Percentiles rank a stretch among this genome's conserved stretches.
Evolutionary conservation across 2,113 vertebrate species (phyloP).

Genomic region (Salminus brasiliensis): DNA sequence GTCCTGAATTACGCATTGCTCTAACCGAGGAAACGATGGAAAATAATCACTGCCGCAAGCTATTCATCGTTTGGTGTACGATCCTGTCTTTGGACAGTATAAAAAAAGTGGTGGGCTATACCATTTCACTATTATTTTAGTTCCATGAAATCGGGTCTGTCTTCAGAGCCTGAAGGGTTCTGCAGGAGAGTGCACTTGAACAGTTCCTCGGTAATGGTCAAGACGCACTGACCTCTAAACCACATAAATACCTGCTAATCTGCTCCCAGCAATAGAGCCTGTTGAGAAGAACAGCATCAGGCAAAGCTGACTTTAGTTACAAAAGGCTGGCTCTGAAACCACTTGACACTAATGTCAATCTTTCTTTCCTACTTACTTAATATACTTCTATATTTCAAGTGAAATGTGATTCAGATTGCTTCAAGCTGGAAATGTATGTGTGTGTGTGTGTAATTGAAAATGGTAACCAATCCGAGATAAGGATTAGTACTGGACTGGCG

Average conservation of each 20-base stretch:
- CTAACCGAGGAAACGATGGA: conserved; percentile 16
- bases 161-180: not conserved
- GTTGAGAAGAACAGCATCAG: conserved; percentile 1
- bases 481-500: conserved; percentile 28
- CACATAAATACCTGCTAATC: conserved; percentile 7
- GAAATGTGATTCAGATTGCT: conserved; percentile 38
- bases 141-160: not conserved
- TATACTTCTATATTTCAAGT: conserved; percentile 26
- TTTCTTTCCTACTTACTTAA: conserved; percentile 15
- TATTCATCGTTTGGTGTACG: not conserved
- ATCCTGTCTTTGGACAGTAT: not conserved
- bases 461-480: conserved; percentile 38
- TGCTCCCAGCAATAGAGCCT: not conserved
- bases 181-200: not conserved
- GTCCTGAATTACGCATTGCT: conserved; percentile 10
- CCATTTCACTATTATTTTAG: conserved; percentile 1
- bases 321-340: not conserved
- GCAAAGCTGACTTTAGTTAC: not conserved
- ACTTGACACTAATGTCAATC: conserved; percentile 26
- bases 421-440: conserved; percentile 3
- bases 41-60: conserved; percentile 28
- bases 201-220: conserved; percentile 2
- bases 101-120: no score
- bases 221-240: conserved; percentile 4
- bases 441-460: conserved; percentile 52